Base-by-base conservation (phyloP, 2,888 invertebrate genomes). In the Aphidius colemani region DNA sequence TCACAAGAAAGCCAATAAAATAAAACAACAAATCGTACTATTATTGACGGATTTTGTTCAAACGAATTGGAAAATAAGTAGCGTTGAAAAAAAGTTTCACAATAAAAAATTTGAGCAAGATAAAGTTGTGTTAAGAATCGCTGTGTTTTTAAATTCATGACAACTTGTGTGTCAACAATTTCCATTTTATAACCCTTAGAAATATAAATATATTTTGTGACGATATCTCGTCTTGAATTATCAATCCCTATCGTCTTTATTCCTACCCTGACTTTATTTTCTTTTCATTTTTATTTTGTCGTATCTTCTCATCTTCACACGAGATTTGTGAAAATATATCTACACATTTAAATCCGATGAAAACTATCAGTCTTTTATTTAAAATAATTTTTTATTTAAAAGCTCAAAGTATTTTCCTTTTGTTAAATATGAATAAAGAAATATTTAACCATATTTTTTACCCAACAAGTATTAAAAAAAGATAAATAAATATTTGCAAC, bases 351-450 rank as follows among this genome's bases (percentile, higher is more conserved):
- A 41, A 18, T 30, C 59, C 67, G 74, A 75, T 75, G 78, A 76
- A 75, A 78, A 75, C 78, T 75, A 78, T 78, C 72, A 71, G 74
- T 78, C 76, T 76, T 74, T 59, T 46, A 30, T 30, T 44, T n/a
- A 40, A 56, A 30, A 5, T 18, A 40, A 40, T 41, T 56, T 10
- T 30, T 46, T 30, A 40, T 45, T 7, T 13, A 30, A 2, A 9
- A 49, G 8, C 57, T 4, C 0, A 40, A 62, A 56, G 50, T 50
- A 43, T 18, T 55, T 43, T 18, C 18, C 56, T 48, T 55, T 40
- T 56, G 45, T 9, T n/a, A 18, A 18, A 18, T 18, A 18, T 18
- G 1, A 2, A 18, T 18, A 18, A 18, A 18, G 13, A 18, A 18
- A 18, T 18, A 18, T 18, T 18, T 18, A 18, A 18, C n/a, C n/a